Base-by-base conservation (phyloP, 92 coral and sea anemone genomes). In the Hydrozoanthus gracilis region DNA sequence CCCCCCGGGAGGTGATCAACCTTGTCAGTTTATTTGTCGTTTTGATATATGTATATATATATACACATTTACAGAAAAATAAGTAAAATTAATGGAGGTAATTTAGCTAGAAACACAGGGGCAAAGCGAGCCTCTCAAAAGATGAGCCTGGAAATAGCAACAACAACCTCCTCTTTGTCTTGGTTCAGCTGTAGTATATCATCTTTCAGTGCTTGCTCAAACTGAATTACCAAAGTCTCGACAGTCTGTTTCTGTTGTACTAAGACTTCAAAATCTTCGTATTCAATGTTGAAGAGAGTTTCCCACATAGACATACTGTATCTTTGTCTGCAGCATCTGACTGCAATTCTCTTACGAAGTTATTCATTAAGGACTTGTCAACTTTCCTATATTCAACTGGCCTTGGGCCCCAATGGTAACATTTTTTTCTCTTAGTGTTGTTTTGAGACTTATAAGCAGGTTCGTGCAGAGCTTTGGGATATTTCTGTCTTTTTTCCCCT, bases 401-500 rank as follows among this genome's bases (percentile, higher is more conserved):
- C 14, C 73, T 64, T 56, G 86, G 86, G 55, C 62, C 86, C 70
- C 49, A 82, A 6, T 82, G 60, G 13, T 56, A 56, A 4, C 44
- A 10, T 82, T 52, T 50, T 8, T 51, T 71, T 73, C 77, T 73
- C 55, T 47, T 73, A 46, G 9, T 46, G 14, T 14, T 71, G 2
- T 3, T 13, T 5, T 3, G 35, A 8, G 48, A 61, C 11, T 82
- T 82, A 5, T 65, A 82, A 35, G 71, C 51, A 45, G 64, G 64
- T n/a, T 67, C 69, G 12, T 71, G 69, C 2, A 77, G 82, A 15
- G 78, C 68, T 56, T 68, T 71, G 12, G 87, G 87, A 7, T 71
- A 20, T 54, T 71, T 83, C 52, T 83, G 6, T 39, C 87, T 71
- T 14, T 83, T 83, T 27, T 83, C 48, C 15, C 87, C 87, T n/a